phyloP scores from a whole-genome alignment of 2,113 vertebrate species.

The Sakesphorus luctuosus region DNA sequence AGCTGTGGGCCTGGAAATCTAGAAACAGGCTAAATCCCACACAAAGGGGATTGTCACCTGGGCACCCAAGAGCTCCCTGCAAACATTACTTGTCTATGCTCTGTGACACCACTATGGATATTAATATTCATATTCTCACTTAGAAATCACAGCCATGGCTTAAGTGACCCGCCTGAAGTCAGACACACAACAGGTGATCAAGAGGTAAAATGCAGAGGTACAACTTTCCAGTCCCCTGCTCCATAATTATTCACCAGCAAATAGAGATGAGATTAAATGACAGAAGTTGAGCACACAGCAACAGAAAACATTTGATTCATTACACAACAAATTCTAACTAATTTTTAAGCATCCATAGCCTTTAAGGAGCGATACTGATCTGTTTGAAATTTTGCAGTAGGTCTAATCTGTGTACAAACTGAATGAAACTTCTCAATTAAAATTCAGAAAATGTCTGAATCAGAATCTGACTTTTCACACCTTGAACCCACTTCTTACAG shows the following conservation, averaged over 20 bases:
- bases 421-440: neutral
- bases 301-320: neutral
- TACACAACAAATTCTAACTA: neutral
- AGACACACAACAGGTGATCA: rapidly evolving
- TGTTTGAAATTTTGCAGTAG: neutral
- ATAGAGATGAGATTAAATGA: neutral
- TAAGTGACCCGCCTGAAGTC: neutral
- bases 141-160: neutral
- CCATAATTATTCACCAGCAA: neutral
- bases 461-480: neutral
- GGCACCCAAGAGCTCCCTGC: neutral
- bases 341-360: neutral
- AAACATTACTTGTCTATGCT: neutral
- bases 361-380: neutral
- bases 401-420: neutral
- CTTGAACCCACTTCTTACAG: neutral
- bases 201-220: neutral
- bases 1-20: neutral
- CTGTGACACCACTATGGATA: neutral
- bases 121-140: neutral
- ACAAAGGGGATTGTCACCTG: neutral
- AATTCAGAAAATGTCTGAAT: neutral
- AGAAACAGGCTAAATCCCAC: neutral
- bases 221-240: neutral
- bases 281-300: neutral